A percentile compares a stretch with the other conserved stretches of the same genome.
phyloP scores from a whole-genome alignment of 2,113 vertebrate genomes.

The Nerophis lumbriciformis region DNA sequence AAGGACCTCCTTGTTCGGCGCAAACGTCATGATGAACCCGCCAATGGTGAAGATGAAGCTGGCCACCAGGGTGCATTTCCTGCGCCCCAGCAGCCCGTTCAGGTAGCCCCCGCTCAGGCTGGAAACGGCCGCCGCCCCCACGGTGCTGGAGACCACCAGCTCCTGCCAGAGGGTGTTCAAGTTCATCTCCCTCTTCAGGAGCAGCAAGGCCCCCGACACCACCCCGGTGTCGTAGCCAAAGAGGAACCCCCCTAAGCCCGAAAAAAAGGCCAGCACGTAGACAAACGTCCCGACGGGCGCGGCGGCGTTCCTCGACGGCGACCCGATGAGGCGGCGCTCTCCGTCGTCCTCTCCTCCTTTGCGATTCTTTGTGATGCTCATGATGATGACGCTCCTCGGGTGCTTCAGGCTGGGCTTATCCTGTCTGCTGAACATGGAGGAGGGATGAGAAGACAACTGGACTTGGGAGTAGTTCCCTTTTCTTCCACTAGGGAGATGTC shows the following conservation, averaged over 20 bases:
- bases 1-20: slow-evolving; percentile 78
- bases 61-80: slow-evolving; percentile 84
- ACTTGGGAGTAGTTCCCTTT: neutral
- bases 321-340: slow-evolving; percentile 73
- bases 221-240: slow-evolving; percentile 98
- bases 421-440: slow-evolving; percentile 68
- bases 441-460: neutral
- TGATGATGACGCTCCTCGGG: slow-evolving; percentile 64
- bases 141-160: slow-evolving; percentile 88
- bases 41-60: slow-evolving; percentile 82
- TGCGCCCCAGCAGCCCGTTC: slow-evolving; percentile 80
- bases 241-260: slow-evolving; percentile 90
- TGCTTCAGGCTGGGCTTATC: slow-evolving; percentile 75
- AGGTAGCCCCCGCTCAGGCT: slow-evolving; percentile 81
- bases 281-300: slow-evolving; percentile 74
- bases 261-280: slow-evolving; percentile 74
- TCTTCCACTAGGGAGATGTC: neutral
- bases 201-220: slow-evolving; percentile 92
- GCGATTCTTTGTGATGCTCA: slow-evolving; percentile 66
- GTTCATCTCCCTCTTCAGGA: slow-evolving; percentile 87
- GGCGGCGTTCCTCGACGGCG: slow-evolving; percentile 19
- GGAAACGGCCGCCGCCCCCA: slow-evolving; percentile 85
- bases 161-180: slow-evolving; percentile 91
- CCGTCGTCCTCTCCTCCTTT: slow-evolving; percentile 67
- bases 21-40: slow-evolving; percentile 74